Percentiles rank a stretch among this genome's conserved stretches.
phyloP scores from a whole-genome alignment of 2,797 vertebrate genomes.

The Champsocephalus gunnari region DNA sequence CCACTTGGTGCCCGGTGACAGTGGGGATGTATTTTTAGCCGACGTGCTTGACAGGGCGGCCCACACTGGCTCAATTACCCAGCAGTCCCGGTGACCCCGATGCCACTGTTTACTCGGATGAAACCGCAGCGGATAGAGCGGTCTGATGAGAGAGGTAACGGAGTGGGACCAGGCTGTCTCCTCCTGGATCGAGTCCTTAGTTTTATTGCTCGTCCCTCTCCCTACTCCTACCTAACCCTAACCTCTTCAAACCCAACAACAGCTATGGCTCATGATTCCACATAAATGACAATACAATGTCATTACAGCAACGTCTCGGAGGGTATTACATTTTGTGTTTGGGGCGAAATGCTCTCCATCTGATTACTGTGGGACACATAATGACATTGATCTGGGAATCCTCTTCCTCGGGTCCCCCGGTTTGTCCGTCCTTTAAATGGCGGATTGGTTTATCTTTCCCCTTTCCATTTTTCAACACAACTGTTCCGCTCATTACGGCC shows the following conservation, averaged over 20 bases:
- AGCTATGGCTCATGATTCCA: slow-evolving; percentile 74
- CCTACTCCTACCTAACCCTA: slow-evolving; percentile 45
- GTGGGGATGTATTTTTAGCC: slow-evolving; percentile 91
- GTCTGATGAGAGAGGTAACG: slow-evolving; percentile 85
- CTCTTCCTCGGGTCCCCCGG: slow-evolving; percentile 57
- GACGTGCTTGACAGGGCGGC: slow-evolving; percentile 87
- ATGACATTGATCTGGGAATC: slow-evolving; percentile 78
- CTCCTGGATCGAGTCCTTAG: slow-evolving; percentile 58
- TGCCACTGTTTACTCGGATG: slow-evolving; percentile 89
- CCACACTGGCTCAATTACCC: slow-evolving; percentile 92
- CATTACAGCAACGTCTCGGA: slow-evolving; percentile 66
- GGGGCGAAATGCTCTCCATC: slow-evolving; percentile 70
- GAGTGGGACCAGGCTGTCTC: slow-evolving; percentile 83
- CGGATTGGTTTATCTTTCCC: slow-evolving; percentile 84
- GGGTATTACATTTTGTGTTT: slow-evolving; percentile 63
- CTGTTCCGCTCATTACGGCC: slow-evolving; percentile 90
- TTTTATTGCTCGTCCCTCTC: slow-evolving; percentile 72
- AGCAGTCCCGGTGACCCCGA: slow-evolving; percentile 88
- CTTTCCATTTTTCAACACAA: slow-evolving; percentile 90
- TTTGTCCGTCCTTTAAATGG: slow-evolving; percentile 81
- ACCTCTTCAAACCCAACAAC: slow-evolving; percentile 61
- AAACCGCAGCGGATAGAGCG: slow-evolving; percentile 87
- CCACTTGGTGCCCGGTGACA: slow-evolving; percentile 91
- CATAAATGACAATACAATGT: slow-evolving; percentile 78
- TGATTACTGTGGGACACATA: slow-evolving; percentile 71